Evolutionary conservation across 2,888 invertebrate genomes (phyloP).

Genomic region (Oeneis ivallda): DNA sequence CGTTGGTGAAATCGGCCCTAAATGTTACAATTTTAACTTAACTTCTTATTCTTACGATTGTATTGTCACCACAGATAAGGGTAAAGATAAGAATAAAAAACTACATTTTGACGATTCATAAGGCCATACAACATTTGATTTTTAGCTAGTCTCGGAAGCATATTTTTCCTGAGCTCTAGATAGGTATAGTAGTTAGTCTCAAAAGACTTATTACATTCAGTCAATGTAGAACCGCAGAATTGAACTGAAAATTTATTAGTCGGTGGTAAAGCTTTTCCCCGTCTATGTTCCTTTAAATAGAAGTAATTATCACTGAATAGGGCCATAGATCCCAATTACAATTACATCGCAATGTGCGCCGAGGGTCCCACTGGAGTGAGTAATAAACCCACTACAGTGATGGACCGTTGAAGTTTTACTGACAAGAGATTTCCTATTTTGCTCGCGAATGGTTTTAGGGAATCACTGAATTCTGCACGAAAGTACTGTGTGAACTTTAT

Average conservation of each 20-base stretch:
- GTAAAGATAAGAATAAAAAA: too few relatives aligned
- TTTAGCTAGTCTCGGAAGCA: too few relatives aligned
- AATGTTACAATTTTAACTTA: too few relatives aligned
- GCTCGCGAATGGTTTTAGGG: background rate
- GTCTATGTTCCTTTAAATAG: conserved; percentile 26
- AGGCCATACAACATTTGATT: too few relatives aligned
- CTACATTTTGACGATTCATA: too few relatives aligned
- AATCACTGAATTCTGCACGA: background rate
- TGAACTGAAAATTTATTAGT: background rate
- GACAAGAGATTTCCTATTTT: conserved; percentile 28
- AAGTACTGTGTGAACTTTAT: too few relatives aligned
- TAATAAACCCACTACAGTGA: conserved; percentile 44
- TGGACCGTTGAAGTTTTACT: conserved; percentile 39
- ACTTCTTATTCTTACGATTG: too few relatives aligned
- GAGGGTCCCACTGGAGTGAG: conserved; percentile 49
- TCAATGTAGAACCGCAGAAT: background rate
- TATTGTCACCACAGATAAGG: too few relatives aligned
- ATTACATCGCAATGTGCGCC: conserved; percentile 64
- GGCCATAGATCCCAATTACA: conserved; percentile 69
- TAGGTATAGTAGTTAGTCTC: background rate
- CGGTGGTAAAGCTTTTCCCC: conserved; percentile 8
- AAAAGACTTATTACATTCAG: background rate
- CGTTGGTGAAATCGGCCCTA: too few relatives aligned
- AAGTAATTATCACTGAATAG: conserved; percentile 55
- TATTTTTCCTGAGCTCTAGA: too few relatives aligned